These are phyloP conservation scores for Chamaetylas fuelleborni DNA, from an alignment of 2,113 vertebrate species.

Conservation along the genomic window DNA sequence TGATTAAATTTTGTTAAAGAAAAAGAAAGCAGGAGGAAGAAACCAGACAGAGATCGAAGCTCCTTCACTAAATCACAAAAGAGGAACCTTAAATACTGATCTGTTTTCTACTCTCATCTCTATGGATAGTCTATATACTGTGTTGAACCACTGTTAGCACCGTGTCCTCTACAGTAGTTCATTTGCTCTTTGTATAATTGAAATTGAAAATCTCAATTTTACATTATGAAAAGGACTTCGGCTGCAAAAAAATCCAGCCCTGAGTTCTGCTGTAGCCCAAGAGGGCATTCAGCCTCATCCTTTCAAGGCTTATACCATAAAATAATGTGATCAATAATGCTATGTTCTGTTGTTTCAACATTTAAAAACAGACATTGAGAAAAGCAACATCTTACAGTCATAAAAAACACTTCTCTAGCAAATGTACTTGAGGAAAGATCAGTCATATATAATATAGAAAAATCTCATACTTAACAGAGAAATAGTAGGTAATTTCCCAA, in stretches of 20 bases:
- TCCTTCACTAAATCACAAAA: not conserved
- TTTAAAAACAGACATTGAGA: not conserved
- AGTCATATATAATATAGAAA: not conserved
- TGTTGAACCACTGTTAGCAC: not conserved
- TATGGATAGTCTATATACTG: not conserved
- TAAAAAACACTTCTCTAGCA: not conserved
- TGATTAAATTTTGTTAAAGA: not conserved
- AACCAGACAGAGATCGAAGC: fast-evolving
- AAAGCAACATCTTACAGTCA: not conserved
- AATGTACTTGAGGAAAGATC: not conserved
- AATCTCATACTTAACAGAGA: not conserved
- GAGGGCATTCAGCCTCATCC: not conserved
- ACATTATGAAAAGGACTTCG: not conserved
- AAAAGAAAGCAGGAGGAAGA: not conserved
- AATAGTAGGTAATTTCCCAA: not conserved
- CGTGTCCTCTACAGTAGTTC: not conserved
- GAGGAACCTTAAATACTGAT: not conserved
- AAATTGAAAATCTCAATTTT: not conserved
- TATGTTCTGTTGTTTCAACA: not conserved
- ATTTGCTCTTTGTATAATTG: not conserved
- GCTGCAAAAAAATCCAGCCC: not conserved
- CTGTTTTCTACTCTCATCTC: not conserved
- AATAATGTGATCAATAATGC: not conserved
- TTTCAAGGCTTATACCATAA: not conserved
- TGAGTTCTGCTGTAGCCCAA: not conserved